These are phyloP conservation scores for Saxidomus purpurata DNA, from an alignment of 1,140 invertebrate species.

Conservation along the genomic window DNA sequence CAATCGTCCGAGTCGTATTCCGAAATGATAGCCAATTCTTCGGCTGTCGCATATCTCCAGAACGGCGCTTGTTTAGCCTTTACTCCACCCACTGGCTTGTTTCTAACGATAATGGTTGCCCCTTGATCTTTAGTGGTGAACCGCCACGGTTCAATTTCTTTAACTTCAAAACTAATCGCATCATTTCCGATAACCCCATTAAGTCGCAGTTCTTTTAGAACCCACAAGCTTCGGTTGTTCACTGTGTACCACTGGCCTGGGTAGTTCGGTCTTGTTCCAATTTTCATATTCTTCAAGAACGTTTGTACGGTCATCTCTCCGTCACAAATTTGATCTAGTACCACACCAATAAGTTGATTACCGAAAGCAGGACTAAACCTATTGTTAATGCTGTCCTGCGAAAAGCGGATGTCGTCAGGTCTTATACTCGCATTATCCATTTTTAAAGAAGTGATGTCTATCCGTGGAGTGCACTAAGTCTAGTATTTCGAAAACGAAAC, in stretches of 20 bases:
- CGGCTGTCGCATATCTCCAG: background rate
- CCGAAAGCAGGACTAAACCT: background rate
- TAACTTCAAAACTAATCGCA: background rate
- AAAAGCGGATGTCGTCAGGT: background rate
- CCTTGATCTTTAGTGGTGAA: background rate
- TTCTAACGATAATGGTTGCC: background rate
- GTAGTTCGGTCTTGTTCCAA: background rate
- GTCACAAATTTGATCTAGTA: background rate
- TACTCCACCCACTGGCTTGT: background rate
- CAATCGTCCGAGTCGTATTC: slow-evolving; percentile 5
- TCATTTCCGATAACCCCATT: background rate
- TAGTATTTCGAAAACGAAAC: no score
- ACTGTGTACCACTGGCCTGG: background rate
- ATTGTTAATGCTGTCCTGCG: background rate
- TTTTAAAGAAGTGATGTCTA: no score
- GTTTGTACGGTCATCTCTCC: background rate
- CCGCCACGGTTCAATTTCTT: background rate
- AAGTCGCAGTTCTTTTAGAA: background rate
- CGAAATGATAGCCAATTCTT: background rate
- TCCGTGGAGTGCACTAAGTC: no score
- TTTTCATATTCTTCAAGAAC: background rate
- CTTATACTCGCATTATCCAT: no score
- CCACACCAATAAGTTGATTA: background rate
- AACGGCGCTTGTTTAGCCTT: background rate
- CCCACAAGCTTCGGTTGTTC: slow-evolving; percentile 1